These are phyloP conservation scores for Tricholaema leucomelas DNA, from an alignment of 2,113 vertebrate species.

Conservation along the genomic window DNA sequence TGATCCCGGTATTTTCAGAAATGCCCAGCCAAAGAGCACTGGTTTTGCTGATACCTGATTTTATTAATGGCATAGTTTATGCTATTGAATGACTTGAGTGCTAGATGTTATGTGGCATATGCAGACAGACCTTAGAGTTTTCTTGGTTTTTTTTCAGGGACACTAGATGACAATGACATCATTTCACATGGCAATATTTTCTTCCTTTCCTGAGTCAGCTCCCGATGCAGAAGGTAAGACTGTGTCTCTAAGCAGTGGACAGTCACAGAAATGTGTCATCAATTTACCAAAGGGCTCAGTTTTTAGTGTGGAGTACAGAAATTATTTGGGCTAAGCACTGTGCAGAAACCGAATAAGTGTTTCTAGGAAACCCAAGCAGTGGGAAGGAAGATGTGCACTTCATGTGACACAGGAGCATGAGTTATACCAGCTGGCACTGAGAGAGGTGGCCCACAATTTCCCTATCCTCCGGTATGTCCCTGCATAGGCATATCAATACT, in stretches of 20 bases:
- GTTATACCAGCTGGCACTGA: not conserved
- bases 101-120: not conserved
- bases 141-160: not conserved
- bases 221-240: not conserved
- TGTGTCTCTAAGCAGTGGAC: not conserved
- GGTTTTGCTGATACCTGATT: not conserved
- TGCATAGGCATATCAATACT: not conserved
- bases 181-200: not conserved
- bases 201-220: not conserved
- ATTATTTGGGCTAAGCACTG: not conserved
- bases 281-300: not conserved
- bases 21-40: not conserved
- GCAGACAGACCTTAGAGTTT: not conserved
- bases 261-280: not conserved
- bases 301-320: not conserved
- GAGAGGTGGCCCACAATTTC: not conserved
- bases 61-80: not conserved
- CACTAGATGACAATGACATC: not conserved
- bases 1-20: not conserved
- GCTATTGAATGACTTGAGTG: not conserved
- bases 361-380: not conserved
- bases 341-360: not conserved
- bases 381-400: not conserved
- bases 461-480: not conserved
- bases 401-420: not conserved